Percentiles rank a stretch among this genome's conserved stretches.
These are phyloP conservation scores for Kuschelorhynchus macadamiae DNA, from an alignment of 2,888 invertebrate genomes.

Conservation along the genomic window DNA sequence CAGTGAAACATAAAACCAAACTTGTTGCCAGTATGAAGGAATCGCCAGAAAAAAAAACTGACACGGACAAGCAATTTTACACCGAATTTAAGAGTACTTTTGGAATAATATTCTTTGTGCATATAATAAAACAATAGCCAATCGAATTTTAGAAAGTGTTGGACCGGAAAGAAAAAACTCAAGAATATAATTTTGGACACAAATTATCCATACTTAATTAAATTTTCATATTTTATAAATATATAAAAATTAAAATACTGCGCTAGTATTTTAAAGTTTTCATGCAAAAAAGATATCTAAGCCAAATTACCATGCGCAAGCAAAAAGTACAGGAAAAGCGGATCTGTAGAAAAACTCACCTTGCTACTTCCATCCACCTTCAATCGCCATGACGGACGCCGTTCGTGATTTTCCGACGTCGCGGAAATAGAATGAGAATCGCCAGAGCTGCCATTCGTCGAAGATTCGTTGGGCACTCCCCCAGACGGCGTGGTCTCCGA, in stretches of 20 bases:
- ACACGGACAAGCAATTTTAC: background rate
- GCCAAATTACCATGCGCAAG: no score
- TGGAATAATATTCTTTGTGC: no score
- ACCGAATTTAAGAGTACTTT: background rate
- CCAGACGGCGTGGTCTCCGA: conserved; percentile 37
- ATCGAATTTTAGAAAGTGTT: no score
- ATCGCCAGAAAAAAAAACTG: background rate
- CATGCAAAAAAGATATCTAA: no score
- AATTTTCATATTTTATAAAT: no score
- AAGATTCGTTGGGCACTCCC: conserved; percentile 19
- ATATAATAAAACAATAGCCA: no score
- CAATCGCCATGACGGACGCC: conserved; percentile 93
- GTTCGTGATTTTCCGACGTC: conserved; percentile 72
- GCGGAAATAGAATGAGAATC: conserved; percentile 28
- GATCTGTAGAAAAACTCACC: conserved; percentile 71
- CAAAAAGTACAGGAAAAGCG: background rate
- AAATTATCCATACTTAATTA: no score
- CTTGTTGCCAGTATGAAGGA: conserved; percentile 25
- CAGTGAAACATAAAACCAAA: background rate
- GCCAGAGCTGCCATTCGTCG: conserved; percentile 42
- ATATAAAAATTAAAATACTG: no score
- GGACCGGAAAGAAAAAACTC: no score
- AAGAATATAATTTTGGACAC: no score
- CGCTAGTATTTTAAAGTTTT: no score
- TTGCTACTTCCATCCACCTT: conserved; percentile 93